Evolutionary conservation across 2,113 vertebrate species (phyloP), one percentile per base, ranked within the genome.

Genomic region (Craseonycteris thonglongyai): DNA sequence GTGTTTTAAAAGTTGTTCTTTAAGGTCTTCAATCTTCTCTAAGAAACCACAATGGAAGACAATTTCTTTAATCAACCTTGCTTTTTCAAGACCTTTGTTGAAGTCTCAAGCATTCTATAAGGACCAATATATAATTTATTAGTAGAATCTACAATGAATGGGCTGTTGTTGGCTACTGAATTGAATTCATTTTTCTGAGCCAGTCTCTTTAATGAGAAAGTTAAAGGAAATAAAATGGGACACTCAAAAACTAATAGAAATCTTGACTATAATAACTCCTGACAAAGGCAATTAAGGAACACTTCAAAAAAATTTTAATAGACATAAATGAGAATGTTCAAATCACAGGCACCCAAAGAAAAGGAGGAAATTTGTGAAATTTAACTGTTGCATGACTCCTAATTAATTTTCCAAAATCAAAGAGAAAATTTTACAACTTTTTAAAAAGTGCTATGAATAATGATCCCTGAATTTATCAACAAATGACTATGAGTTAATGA

Each of bases 281-380:
- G 95, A 93, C 83, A 95, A 96, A 95, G 58, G 78, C 88, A 96
- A 97, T 94, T 96, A 93, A 96, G 88, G 89, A 95, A 89, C 33
- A 54, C 83, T 95, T 61, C 69, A 93, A 95, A 63, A 63, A 0
- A 51, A 93, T 96, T 86, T 96, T 90, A 96, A 94, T 96, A 88
- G 94, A 93, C 96, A 96, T 96, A 95, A 97, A 96, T 95, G 93
- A 96, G 89, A 95, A 88, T 93, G 93, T 97, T 95, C 65, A 88
- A 94, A 54, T 95, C 92, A 95, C n/a, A 90, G 49, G 21, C 45
- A 93, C 87, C 71, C 59, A 54, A 88, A 93, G 68, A 80, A 90
- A 91, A 75, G 61, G 86, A 79, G 49, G 35, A 71, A 42, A 91
- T 92, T 84, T 56, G 66, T 88, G 93, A 76, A 75, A 58, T 80